These are phyloP conservation scores for Exephanes ischioxanthus DNA, from an alignment of 2,888 invertebrate species.

Conservation along the genomic window DNA sequence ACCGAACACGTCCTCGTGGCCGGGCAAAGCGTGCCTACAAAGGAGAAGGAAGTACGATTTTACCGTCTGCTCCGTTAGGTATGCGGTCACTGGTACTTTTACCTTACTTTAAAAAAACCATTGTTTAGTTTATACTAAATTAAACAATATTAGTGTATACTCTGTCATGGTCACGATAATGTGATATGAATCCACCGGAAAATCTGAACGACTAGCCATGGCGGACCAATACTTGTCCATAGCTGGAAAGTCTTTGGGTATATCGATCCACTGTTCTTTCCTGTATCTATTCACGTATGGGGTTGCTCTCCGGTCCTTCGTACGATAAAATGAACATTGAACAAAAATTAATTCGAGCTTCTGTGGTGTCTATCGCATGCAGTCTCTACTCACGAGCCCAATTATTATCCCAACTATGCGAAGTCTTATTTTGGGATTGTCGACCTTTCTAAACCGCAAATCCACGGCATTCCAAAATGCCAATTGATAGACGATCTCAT, in stretches of 20 bases:
- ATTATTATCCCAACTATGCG: constrained; percentile 44
- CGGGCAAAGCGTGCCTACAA: too few relatives aligned
- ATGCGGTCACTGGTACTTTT: background rate
- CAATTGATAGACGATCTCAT: constrained; percentile 35
- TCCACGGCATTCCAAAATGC: constrained; percentile 55
- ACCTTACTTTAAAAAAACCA: background rate
- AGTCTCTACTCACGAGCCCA: constrained; percentile 16
- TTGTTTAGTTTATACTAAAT: too few relatives aligned
- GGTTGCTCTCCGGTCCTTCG: constrained; percentile 13
- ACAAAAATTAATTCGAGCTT: background rate
- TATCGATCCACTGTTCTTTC: background rate
- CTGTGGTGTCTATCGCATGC: too few relatives aligned
- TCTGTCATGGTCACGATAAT: constrained; percentile 6
- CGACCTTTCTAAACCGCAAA: constrained; percentile 30
- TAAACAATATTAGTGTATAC: too few relatives aligned
- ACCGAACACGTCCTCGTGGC: too few relatives aligned
- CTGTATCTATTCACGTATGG: constrained; percentile 1
- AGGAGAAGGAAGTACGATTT: background rate
- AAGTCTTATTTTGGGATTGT: constrained; percentile 41
- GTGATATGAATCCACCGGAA: background rate
- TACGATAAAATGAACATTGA: background rate
- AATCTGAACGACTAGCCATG: background rate
- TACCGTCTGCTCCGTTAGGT: background rate
- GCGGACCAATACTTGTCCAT: background rate
- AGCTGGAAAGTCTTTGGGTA: background rate